Percentiles rank a stretch among this genome's conserved stretches.
phyloP scores from a whole-genome alignment of 2,888 invertebrate species.

The Scaptomyza flava region DNA sequence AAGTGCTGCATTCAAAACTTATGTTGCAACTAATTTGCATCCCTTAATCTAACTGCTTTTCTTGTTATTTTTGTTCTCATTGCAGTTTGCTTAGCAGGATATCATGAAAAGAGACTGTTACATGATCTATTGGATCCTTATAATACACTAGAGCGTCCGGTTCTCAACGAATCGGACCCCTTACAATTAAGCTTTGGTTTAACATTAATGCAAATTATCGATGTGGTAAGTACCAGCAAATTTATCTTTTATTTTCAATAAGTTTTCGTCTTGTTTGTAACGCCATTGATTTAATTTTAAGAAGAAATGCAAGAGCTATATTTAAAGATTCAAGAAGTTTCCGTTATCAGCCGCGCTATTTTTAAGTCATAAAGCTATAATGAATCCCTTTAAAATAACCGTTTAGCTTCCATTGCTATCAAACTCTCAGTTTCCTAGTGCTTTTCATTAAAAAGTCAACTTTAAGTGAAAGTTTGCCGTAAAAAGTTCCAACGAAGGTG shows the following conservation, averaged over 20 bases:
- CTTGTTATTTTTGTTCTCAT: slow-evolving; percentile 54
- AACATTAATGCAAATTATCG: slow-evolving; percentile 98
- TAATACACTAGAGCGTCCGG: slow-evolving; percentile 97
- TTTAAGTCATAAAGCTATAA: neutral
- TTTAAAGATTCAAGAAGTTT: no score
- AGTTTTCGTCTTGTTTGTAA: no score
- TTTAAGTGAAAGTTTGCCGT: slow-evolving; percentile 34
- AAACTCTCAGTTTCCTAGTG: neutral
- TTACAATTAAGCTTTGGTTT: slow-evolving; percentile 97
- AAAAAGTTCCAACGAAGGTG: slow-evolving; percentile 41
- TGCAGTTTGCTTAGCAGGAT: slow-evolving; percentile 88
- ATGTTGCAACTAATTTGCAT: slow-evolving; percentile 32
- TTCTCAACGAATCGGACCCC: slow-evolving; percentile 98
- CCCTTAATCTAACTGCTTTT: slow-evolving; percentile 25
- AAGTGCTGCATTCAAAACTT: slow-evolving; percentile 31
- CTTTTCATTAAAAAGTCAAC: neutral
- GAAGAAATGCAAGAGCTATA: no score
- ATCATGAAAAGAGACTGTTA: slow-evolving; percentile 96
- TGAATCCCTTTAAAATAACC: neutral
- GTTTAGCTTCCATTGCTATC: neutral
- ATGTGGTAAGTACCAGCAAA: slow-evolving; percentile 91
- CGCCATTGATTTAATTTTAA: no score
- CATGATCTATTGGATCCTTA: slow-evolving; percentile 96
- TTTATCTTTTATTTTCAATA: neutral
- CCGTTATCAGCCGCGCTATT: neutral